Conservation (phyloP, 2,113 vertebrate genomes). For the Gnathonemus echidnorhynchus region DNA sequence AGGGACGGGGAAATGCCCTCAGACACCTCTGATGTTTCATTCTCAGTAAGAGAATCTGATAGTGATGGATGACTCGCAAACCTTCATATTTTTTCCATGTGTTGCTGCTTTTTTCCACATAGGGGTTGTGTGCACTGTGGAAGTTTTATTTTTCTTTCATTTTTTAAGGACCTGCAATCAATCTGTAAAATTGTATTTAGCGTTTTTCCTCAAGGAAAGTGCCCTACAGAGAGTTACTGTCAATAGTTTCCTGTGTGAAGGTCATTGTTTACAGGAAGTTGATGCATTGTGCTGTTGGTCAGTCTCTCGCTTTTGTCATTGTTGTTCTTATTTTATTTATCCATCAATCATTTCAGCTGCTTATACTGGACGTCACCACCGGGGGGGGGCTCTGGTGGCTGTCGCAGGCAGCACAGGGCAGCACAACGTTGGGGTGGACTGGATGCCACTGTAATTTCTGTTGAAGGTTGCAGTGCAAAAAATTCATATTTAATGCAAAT, state of each 20-base stretch:
- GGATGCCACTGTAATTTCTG: not conserved
- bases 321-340: not conserved
- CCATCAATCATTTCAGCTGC: not conserved
- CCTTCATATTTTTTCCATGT: not conserved
- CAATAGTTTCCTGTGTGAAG: not conserved
- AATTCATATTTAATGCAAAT: not conserved
- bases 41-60: not conserved
- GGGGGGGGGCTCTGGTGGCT: not conserved
- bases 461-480: not conserved
- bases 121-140: not conserved
- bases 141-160: not conserved
- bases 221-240: not conserved
- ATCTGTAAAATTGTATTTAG: not conserved
- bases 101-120: not conserved
- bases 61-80: not conserved
- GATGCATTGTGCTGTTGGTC: not conserved
- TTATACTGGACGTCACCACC: not conserved
- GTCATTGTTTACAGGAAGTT: not conserved
- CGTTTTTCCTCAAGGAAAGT: not conserved
- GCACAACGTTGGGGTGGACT: not conserved
- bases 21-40: not conserved
- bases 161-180: not conserved
- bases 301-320: not conserved
- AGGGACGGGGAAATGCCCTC: not conserved
- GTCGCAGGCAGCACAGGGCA: not conserved